Evolutionary conservation across 92 coral and sea anemone species (phyloP).

Genomic region (Phenganax marumi): DNA sequence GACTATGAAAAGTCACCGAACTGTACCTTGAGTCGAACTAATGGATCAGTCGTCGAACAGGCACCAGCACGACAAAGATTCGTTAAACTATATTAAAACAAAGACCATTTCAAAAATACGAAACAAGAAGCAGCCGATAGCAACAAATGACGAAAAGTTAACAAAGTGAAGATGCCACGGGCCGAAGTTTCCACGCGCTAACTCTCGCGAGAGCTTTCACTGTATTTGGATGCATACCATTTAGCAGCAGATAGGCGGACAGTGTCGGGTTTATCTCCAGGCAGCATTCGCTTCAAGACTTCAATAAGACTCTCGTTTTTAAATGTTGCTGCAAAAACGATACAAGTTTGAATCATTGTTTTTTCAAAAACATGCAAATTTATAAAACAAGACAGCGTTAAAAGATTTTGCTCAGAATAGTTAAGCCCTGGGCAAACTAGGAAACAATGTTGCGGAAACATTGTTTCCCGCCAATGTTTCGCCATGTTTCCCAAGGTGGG

Average conservation of each 20-base stretch:
- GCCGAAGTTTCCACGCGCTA: background rate
- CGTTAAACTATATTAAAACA: slow-evolving; percentile 65
- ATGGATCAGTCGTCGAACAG: slow-evolving; percentile 64
- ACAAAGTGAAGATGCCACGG: background rate
- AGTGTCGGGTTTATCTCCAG: slow-evolving; percentile 87
- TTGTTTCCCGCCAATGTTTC: too few relatives aligned
- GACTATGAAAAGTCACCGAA: background rate
- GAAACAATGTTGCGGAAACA: too few relatives aligned
- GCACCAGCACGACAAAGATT: slow-evolving; percentile 93
- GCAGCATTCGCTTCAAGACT: slow-evolving; percentile 68
- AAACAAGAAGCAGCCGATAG: too few relatives aligned
- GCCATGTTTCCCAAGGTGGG: too few relatives aligned
- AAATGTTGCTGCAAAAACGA: slow-evolving; percentile 61
- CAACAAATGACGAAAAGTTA: too few relatives aligned
- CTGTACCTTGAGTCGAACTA: slow-evolving; percentile 78
- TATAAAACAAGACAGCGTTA: too few relatives aligned
- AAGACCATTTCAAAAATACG: background rate
- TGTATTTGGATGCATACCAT: slow-evolving; percentile 58
- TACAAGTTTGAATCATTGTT: background rate
- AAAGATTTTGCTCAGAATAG: too few relatives aligned
- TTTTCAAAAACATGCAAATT: background rate
- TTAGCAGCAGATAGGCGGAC: slow-evolving; percentile 94
- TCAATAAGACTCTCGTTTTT: slow-evolving; percentile 71
- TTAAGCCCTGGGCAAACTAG: too few relatives aligned
- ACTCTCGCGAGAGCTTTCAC: background rate